Percentiles rank a stretch among this genome's conserved stretches.
These are phyloP conservation scores for Melipona bicolor DNA, from an alignment of 2,888 invertebrate species.

Conservation along the genomic window DNA sequence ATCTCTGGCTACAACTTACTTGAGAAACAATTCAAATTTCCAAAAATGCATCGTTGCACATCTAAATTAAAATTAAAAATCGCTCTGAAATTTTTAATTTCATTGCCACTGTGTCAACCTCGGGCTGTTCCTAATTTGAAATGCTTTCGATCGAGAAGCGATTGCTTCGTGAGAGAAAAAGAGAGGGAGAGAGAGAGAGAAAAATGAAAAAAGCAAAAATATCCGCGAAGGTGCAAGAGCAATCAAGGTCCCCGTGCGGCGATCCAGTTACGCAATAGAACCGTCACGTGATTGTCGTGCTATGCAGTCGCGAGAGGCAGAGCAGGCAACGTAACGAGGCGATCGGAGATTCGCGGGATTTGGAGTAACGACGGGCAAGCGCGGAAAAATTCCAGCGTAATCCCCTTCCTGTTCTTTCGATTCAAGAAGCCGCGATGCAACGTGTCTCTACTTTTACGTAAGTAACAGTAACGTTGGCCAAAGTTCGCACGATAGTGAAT, in stretches of 20 bases:
- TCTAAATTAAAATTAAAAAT: too few relatives aligned
- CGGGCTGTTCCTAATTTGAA: background rate
- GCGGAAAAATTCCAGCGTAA: conserved; percentile 16
- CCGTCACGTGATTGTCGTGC: conserved; percentile 44
- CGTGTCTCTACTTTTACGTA: conserved; percentile 43
- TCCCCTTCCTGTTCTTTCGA: conserved; percentile 29
- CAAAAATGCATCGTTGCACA: too few relatives aligned
- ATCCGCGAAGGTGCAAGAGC: conserved; percentile 44
- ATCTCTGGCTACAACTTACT: too few relatives aligned
- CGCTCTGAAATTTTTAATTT: too few relatives aligned
- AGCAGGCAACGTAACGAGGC: conserved; percentile 25
- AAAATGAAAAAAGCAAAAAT: conserved; percentile 26
- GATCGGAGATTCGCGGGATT: conserved; percentile 29
- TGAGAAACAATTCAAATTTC: background rate
- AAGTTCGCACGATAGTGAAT: conserved; percentile 33
- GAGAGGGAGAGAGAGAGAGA: too few relatives aligned
- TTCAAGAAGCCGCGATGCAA: conserved; percentile 27
- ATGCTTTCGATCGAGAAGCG: background rate
- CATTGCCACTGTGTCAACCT: too few relatives aligned
- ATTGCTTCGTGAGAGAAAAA: too few relatives aligned
- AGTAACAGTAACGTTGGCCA: conserved; percentile 21
- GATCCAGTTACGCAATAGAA: conserved; percentile 56
- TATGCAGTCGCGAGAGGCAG: conserved; percentile 17
- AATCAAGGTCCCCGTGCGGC: conserved; percentile 56
- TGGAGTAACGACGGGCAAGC: conserved; percentile 35